phyloP scores from a whole-genome alignment of 2,113 vertebrate genomes.

The Pollachius pollachius region DNA sequence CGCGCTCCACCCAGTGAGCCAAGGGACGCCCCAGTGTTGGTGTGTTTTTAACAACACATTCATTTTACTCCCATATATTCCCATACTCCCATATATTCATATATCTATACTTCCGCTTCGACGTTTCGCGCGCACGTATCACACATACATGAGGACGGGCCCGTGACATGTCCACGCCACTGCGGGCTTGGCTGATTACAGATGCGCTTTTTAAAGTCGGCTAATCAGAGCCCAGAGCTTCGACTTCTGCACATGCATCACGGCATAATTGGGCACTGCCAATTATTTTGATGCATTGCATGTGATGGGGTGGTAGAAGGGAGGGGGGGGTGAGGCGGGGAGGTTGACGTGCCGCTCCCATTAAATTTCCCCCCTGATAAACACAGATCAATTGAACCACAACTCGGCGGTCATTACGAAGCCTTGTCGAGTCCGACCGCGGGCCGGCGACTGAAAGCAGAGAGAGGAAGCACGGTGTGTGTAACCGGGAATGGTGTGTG shows the following conservation, averaged over 20 bases:
- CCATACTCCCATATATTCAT: no score
- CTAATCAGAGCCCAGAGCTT: conserved; percentile 28
- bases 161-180: conserved; percentile 43
- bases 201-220: conserved; percentile 35
- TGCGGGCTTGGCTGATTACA: conserved; percentile 43
- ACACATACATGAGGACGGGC: conserved; percentile 31
- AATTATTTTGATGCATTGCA: conserved; percentile 61
- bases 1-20: no score
- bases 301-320: conserved; percentile 38
- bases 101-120: background rate
- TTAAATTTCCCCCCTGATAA: conserved; percentile 23
- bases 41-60: background rate
- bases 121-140: conserved; percentile 17
- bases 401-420: conserved; percentile 36
- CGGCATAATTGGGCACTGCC: conserved; percentile 58
- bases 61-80: no score
- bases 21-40: no score
- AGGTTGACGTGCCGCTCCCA: conserved; percentile 37
- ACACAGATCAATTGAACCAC: conserved; percentile 43
- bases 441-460: conserved; percentile 8
- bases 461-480: background rate
- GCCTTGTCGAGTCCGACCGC: conserved; percentile 14
- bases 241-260: conserved; percentile 54
- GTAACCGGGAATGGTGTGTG: background rate
- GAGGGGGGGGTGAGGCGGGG: conserved; percentile 22